A percentile compares a stretch with the other conserved stretches of the same genome.
phyloP scores from a whole-genome alignment of 2,113 vertebrate genomes.

The Seriola dumerili region DNA sequence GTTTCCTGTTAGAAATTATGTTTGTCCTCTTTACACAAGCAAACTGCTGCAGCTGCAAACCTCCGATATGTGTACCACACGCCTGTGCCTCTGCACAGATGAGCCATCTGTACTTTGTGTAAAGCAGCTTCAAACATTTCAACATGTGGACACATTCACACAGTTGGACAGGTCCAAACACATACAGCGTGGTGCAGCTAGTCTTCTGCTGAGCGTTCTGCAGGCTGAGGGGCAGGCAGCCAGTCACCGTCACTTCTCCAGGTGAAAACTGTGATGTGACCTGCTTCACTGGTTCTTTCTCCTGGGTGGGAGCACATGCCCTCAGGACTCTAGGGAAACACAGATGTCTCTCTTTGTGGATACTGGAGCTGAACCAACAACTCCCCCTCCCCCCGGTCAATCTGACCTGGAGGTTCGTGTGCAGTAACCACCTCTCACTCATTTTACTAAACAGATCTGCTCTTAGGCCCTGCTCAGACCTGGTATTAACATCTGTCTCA shows the following conservation, averaged over 20 bases:
- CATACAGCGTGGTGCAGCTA: not conserved
- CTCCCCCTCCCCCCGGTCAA: not conserved
- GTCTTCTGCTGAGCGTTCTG: not conserved
- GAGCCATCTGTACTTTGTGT: not conserved
- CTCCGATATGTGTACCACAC: not conserved
- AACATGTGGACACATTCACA: not conserved
- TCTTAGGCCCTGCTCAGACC: not conserved
- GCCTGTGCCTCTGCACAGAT: not conserved
- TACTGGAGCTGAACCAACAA: conserved; percentile 21
- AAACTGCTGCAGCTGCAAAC: not conserved
- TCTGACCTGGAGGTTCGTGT: conserved; percentile 7
- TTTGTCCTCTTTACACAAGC: not conserved
- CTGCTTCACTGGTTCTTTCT: not conserved
- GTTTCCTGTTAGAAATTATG: not conserved
- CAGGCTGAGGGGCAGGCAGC: not conserved
- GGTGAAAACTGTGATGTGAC: not conserved
- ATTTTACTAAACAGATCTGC: not conserved
- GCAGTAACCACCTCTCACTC: conserved; percentile 1
- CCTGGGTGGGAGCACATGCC: not conserved
- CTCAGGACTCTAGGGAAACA: not conserved
- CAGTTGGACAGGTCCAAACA: not conserved
- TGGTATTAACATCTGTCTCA: too few relatives aligned
- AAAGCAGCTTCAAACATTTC: not conserved
- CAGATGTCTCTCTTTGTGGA: conserved; percentile 49
- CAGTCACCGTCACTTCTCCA: not conserved